phyloP scores from a whole-genome alignment of 2,888 invertebrate species.

The Catonia carolina region DNA sequence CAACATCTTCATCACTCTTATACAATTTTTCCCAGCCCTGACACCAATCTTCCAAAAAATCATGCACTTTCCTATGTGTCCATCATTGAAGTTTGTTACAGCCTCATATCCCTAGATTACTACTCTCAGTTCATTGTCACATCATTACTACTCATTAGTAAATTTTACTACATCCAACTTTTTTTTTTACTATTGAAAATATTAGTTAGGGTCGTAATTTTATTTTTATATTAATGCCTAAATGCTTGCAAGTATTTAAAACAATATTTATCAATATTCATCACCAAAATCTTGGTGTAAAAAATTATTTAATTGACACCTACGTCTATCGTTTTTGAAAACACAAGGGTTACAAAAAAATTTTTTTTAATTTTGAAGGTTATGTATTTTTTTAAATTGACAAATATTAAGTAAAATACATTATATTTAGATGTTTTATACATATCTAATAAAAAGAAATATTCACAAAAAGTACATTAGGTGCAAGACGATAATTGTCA shows the following conservation, averaged over 20 bases:
- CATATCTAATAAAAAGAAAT: neutral
- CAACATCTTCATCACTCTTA: neutral
- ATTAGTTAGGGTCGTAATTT: too few relatives aligned
- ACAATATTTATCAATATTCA: neutral
- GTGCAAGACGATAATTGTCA: constrained; percentile 1
- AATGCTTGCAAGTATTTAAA: too few relatives aligned
- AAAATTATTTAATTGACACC: too few relatives aligned
- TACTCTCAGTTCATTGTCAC: neutral
- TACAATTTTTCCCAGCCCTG: neutral
- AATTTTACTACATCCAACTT: neutral
- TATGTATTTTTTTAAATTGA: neutral
- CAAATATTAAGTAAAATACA: too few relatives aligned
- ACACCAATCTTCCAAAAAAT: neutral
- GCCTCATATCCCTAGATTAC: constrained; percentile 1
- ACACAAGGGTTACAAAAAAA: neutral
- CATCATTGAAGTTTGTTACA: constrained; percentile 17
- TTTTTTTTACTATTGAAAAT: neutral
- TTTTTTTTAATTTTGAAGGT: constrained; percentile 3
- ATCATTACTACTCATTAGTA: neutral
- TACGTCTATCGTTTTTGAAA: too few relatives aligned
- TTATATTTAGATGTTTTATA: too few relatives aligned
- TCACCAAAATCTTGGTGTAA: neutral
- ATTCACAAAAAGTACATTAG: neutral
- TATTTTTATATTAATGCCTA: too few relatives aligned
- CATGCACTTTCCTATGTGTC: neutral